Evolutionary conservation across 2,888 invertebrate species (phyloP).

Genomic region (Leptogaster cylindrica): DNA sequence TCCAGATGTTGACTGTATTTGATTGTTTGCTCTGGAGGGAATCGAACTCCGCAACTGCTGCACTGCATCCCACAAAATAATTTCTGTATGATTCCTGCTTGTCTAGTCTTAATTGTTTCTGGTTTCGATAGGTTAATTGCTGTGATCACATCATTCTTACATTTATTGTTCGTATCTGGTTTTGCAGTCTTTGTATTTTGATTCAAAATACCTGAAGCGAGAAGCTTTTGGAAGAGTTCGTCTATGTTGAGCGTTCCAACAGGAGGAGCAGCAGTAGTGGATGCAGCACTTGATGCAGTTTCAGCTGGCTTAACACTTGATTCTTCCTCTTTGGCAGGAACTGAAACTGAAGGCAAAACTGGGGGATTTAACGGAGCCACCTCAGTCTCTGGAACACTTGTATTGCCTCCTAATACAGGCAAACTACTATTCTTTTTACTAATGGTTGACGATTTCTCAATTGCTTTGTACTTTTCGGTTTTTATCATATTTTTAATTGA

Average conservation of each 20-base stretch:
- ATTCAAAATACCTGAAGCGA: conserved; percentile 81
- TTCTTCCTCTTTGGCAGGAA: neutral
- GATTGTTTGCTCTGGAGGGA: conserved; percentile 86
- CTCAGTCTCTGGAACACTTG: neutral
- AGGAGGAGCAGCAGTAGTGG: conserved; percentile 51
- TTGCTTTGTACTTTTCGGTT: conserved; percentile 52
- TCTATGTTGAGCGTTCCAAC: conserved; percentile 70
- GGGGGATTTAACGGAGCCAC: neutral
- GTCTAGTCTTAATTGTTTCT: conserved; percentile 77
- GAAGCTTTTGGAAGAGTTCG: conserved; percentile 83
- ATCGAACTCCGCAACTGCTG: conserved; percentile 93
- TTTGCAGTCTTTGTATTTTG: conserved; percentile 43
- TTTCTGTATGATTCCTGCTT: conserved; percentile 71
- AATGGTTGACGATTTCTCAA: conserved; percentile 14
- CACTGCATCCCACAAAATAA: conserved; percentile 95
- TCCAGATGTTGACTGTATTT: conserved; percentile 95
- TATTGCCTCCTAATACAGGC: neutral
- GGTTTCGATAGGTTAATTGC: conserved; percentile 72
- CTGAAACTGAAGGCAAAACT: neutral
- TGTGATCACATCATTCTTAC: conserved; percentile 62
- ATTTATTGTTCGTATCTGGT: conserved; percentile 60
- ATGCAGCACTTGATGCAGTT: conserved; percentile 29
- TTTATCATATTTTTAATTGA: conserved; percentile 78
- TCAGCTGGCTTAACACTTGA: neutral
- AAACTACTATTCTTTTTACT: neutral